These are phyloP conservation scores for Silurus aristotelis DNA, from an alignment of 2,797 vertebrate species.

Conservation along the genomic window DNA sequence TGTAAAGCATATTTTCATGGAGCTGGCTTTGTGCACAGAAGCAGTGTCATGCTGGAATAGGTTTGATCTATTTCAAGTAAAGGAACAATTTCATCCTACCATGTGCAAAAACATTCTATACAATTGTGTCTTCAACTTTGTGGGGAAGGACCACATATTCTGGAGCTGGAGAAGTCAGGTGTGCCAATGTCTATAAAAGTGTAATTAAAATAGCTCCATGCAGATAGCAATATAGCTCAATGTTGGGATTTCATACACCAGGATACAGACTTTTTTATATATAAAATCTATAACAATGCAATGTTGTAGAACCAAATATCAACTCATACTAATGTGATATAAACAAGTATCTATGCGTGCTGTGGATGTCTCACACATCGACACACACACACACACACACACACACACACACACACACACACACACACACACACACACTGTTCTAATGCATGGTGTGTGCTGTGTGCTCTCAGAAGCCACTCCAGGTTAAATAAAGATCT, in stretches of 20 bases:
- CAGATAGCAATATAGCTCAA: neutral
- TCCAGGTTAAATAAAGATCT: slow-evolving; percentile 13
- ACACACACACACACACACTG: neutral
- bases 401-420: slow-evolving; percentile 35
- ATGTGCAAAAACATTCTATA: too few species aligned
- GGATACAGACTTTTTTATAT: neutral
- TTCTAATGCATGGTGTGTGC: neutral
- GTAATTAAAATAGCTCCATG: neutral
- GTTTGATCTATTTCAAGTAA: too few species aligned
- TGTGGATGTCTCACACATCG: neutral
- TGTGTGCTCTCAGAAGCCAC: slow-evolving; percentile 8
- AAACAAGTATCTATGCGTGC: too few species aligned
- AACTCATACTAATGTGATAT: neutral
- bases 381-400: neutral
- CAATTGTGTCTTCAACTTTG: too few species aligned
- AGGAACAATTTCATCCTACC: too few species aligned
- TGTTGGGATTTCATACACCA: neutral
- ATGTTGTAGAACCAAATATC: neutral
- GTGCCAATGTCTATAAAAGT: too few species aligned
- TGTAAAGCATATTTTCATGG: too few species aligned
- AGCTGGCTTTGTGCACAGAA: too few species aligned
- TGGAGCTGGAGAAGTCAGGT: too few species aligned
- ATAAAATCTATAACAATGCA: neutral
- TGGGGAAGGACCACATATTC: too few species aligned
- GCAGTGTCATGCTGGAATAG: too few species aligned